Base-by-base conservation (phyloP, 2,888 invertebrate species). In the Stratiomys singularior region DNA sequence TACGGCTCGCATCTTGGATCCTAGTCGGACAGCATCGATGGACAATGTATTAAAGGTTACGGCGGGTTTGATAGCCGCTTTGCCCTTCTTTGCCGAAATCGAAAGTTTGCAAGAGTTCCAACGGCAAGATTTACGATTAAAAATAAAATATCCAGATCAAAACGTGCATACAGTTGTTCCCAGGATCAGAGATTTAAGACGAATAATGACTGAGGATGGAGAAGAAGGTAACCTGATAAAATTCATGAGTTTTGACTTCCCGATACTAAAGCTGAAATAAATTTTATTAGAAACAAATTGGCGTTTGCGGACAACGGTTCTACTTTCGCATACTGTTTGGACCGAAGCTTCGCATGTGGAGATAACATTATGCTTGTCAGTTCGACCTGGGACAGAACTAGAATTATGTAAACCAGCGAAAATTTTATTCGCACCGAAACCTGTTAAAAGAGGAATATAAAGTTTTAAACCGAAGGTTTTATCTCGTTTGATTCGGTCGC, bases 121-220 rank as follows among this genome's bases (percentile, higher is more conserved):
- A 77, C 91, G 94, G 0, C 89, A 89, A 69, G 90, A 93, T 79
- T 88, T 98, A 82, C 90, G 96, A 80, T 91, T 97, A 80, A 93
- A 95, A 88, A 93, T 97, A 30, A 92, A 93, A 81, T 98, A 98
- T 88, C 97, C 98, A 0, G 98, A 98, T 89, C 95, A 96, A 83
- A 92, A 94, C 84, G 91, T 93, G 78, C 95, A 97, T 85, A 90
- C 97, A 78, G 90, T 96, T 78, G 90, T 94, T 77, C 97, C 97
- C 1, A 91, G 93, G 69, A 88, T 90, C 9, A 90, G 92, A 76
- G 96, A 97, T 84, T 90, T 97, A 82, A 90, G 93, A 46, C 90
- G 92, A 72, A 89, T 87, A 28, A 86, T 93, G 82, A 85, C 86
- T 0, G 91, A 92, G 82, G 89, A 91, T 81, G 91, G 90, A 4